Evolutionary conservation across 1,140 invertebrate genomes (phyloP).

Genomic region (Globodera rostochiensis): DNA sequence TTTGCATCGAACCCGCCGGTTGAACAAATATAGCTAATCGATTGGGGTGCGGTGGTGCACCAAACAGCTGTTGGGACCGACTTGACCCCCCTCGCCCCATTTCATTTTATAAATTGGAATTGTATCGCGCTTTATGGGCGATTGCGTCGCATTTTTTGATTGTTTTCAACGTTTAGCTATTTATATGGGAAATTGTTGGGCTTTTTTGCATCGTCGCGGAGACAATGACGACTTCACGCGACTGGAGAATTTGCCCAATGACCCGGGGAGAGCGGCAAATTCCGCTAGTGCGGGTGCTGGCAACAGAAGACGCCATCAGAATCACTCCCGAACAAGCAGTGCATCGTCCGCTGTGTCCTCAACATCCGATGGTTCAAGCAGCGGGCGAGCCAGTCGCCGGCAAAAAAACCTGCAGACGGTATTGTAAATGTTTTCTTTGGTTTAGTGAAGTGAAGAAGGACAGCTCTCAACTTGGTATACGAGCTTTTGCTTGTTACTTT

Average conservation of each 20-base stretch:
- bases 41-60: too few species aligned
- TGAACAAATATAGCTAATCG: too few species aligned
- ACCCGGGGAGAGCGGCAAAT: not conserved
- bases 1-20: too few species aligned
- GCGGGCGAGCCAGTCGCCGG: constrained; percentile 6
- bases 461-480: too few species aligned
- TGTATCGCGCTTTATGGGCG: too few species aligned
- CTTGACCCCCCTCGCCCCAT: too few species aligned
- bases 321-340: not conserved
- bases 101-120: too few species aligned
- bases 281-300: not conserved
- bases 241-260: constrained; percentile 24
- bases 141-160: too few species aligned
- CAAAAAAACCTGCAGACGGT: constrained; percentile 30
- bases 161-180: too few species aligned
- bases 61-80: too few species aligned
- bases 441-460: not conserved
- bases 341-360: constrained; percentile 10
- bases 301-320: not conserved
- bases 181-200: constrained; percentile 40
- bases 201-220: constrained; percentile 26
- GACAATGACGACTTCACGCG: constrained; percentile 35
- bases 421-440: not conserved
- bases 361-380: constrained; percentile 10
- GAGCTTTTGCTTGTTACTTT: too few species aligned